Evolutionary conservation across 1,140 invertebrate species (phyloP).

Genomic region (Caenorhabditis elegans): WBcel235 BX284606.5:9705501-9706000

Average conservation of each 20-base stretch:
- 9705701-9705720: neutral
- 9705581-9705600: no score
- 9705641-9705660: neutral
- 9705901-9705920: neutral
- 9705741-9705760: neutral
- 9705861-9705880: neutral
- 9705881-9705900: neutral
- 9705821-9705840: neutral
- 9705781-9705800: slow-evolving; percentile 21
- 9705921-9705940: no score
- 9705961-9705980: no score
- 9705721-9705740: neutral
- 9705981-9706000: no score
- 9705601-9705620: no score
- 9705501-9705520: no score
- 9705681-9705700: no score
- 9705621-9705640: no score
- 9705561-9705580: neutral
- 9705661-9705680: slow-evolving; percentile 30
- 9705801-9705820: neutral
- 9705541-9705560: neutral
- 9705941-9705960: no score
- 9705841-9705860: neutral
- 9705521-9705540: neutral
- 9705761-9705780: neutral